Percentiles rank a stretch among this genome's conserved stretches.
Evolutionary conservation across 2,888 invertebrate species (phyloP).

Genomic region (Perdita meconis): DNA sequence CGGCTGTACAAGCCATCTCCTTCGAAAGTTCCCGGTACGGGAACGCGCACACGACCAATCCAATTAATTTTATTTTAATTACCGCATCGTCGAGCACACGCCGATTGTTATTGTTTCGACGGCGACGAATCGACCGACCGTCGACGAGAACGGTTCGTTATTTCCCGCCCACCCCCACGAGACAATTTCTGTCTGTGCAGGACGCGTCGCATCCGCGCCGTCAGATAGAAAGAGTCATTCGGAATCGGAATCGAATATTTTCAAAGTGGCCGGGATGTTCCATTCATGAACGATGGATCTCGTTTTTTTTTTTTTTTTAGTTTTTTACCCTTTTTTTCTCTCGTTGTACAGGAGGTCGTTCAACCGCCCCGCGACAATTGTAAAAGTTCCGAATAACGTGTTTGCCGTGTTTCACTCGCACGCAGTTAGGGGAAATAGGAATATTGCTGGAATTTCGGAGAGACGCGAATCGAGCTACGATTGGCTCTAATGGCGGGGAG

Average conservation of each 20-base stretch:
- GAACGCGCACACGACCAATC: constrained; percentile 71
- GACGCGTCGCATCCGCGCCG: no score
- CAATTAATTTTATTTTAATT: constrained; percentile 82
- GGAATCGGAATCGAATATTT: constrained; percentile 39
- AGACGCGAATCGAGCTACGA: no score
- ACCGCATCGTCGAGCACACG: constrained; percentile 74
- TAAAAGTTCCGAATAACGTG: neutral
- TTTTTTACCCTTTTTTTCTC: neutral
- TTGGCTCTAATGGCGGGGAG: no score
- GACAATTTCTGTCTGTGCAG: constrained; percentile 47
- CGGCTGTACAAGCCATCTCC: constrained; percentile 69
- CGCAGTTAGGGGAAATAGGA: no score
- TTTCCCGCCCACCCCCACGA: constrained; percentile 51
- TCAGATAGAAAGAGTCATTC: constrained; percentile 11
- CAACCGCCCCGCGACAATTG: constrained; percentile 19
- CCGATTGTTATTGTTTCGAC: constrained; percentile 76
- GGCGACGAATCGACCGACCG: constrained; percentile 67
- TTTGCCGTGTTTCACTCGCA: no score
- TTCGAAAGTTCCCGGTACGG: constrained; percentile 68
- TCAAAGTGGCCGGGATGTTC: constrained; percentile 20
- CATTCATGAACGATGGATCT: constrained; percentile 24
- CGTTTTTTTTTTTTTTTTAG: no score
- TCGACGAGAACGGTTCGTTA: constrained; percentile 54
- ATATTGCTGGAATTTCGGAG: no score
- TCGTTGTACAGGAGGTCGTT: neutral